Evolutionary conservation across 2,888 invertebrate genomes (phyloP).

Genomic region (Chrysolina americana): DNA sequence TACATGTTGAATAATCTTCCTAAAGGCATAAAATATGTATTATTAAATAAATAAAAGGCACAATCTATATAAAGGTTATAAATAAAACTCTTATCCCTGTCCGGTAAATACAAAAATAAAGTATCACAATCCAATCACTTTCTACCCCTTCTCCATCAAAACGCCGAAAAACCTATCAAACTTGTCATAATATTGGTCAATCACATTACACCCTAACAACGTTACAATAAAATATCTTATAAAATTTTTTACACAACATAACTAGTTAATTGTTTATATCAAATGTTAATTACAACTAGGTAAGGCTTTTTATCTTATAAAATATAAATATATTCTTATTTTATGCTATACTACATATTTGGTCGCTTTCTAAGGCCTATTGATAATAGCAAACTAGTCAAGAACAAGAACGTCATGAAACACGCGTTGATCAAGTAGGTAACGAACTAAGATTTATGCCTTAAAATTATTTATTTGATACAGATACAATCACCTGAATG

Average conservation of each 20-base stretch:
- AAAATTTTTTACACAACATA: constrained; percentile 57
- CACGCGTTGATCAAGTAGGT: neutral
- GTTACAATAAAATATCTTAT: constrained; percentile 56
- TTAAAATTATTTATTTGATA: neutral
- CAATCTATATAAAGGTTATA: constrained; percentile 65
- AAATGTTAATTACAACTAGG: constrained; percentile 59
- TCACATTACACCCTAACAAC: constrained; percentile 53
- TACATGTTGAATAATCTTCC: constrained; percentile 62
- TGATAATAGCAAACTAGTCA: constrained; percentile 49
- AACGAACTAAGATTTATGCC: neutral
- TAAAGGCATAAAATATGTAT: constrained; percentile 63
- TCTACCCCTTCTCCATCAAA: constrained; percentile 50
- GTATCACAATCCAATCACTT: constrained; percentile 67
- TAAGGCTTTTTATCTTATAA: constrained; percentile 66
- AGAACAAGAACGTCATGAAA: neutral
- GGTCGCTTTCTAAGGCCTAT: constrained; percentile 62
- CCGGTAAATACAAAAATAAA: constrained; percentile 68
- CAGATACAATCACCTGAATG: neutral
- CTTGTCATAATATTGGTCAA: constrained; percentile 56
- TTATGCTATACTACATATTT: constrained; percentile 57
- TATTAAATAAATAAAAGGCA: constrained; percentile 69
- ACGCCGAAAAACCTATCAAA: constrained; percentile 47
- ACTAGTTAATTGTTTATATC: constrained; percentile 52
- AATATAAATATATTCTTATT: constrained; percentile 55
- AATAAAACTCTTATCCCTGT: constrained; percentile 62